Percentiles rank a stretch among this genome's conserved stretches.
Conservation (phyloP, 2,113 vertebrate genomes). For the western clawed frog (Xenopus tropicalis) region UCB_Xtro_10.0 CM004449.2:23716001-23716500, state of each 20-base stretch:
- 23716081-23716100: neutral
- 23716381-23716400: neutral
- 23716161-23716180: constrained; percentile 23
- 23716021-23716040: too few relatives aligned
- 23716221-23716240: constrained; percentile 28
- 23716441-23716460: too few relatives aligned
- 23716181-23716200: constrained; percentile 37
- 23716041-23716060: too few relatives aligned
- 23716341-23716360: constrained; percentile 12
- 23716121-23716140: neutral
- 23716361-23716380: constrained; percentile 7
- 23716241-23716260: constrained; percentile 20
- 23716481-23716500: too few relatives aligned
- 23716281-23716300: constrained; percentile 39
- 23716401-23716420: neutral
- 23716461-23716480: too few relatives aligned
- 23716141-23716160: constrained; percentile 3
- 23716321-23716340: constrained; percentile 30
- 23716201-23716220: constrained; percentile 40
- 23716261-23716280: constrained; percentile 26
- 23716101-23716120: neutral
- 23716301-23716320: constrained; percentile 21
- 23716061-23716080: too few relatives aligned
- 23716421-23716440: too few relatives aligned
- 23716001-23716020: too few relatives aligned